Base-by-base conservation (phyloP, 1,140 invertebrate genomes). In the Drosophila tsacasi region DNA sequence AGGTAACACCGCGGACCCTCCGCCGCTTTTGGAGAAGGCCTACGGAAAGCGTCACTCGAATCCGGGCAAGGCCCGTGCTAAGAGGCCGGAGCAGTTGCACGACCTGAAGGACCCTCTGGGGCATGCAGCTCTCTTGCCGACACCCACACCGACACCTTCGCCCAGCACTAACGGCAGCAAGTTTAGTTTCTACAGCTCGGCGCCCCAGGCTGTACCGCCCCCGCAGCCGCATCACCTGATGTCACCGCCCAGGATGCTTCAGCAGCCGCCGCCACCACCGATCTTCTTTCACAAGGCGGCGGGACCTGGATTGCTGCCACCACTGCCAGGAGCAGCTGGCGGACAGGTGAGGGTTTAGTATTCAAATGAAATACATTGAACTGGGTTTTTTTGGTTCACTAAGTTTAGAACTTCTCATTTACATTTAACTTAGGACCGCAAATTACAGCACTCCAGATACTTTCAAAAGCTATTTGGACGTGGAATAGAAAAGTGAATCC, bases 81-180 rank as follows among this genome's bases (percentile, higher is more conserved):
- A 89, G 37, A 84, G 80, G 0, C 84, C 83, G 12, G 81, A 84
- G n/a, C 84, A 68, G 19, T 37, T 89, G 12, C 27, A 67, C 0
- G 64, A 84, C 9, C 27, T 89, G 1, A 71, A 78, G 25, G 73
- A 81, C 50, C 35, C 63, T 4, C 42, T 78, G 9, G 55, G 55
- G 1, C 67, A 79, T 42, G 52, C 64, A 0, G 44, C 65, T 8
- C 23, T 81, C n/a, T 25, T 89, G 47, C 84, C 74, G 8, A 87
- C 76, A 5, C 76, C 76, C 15, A 49, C 44, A 6, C 42, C 44
- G 7, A 78, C 82, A 5, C 84, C 85, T 15, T 90, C 84, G 30
- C 84, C 84, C 10, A 76, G 57, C n/a, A 57, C 84, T 1, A 79
- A 46, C 40, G 66, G 77, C 42, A 78, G 60, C 39, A 74, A 84